Evolutionary conservation across 2,888 invertebrate species (phyloP), one percentile per base, ranked within the genome.

Genomic region (Scaptomyza reducta): DNA sequence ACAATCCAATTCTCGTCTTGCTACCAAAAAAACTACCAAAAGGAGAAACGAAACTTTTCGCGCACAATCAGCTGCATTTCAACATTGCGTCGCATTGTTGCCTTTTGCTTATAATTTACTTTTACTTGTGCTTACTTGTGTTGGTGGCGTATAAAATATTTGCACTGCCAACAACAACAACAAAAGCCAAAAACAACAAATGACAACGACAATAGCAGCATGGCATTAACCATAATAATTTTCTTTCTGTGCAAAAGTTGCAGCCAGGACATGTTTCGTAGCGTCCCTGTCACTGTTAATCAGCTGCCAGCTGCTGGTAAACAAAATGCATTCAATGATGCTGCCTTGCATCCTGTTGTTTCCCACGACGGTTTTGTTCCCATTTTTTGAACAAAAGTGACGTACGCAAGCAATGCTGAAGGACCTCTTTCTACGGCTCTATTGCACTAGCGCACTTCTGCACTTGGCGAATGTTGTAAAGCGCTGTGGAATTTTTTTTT

Each of bases 51-150:
- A 59, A 87, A 85, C 88, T 83, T 88, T 83, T 83, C 74, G 81
- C 84, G 88, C 82, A 83, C 82, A 83, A 88, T 83, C 82, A 83
- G 88, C 70, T 88, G 88, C 83, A 86, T 80, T 83, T 83, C 82
- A 83, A 80, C 88, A 74, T 80, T 80, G 80, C 79, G 75, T 72
- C 66, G 79, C 82, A 70, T 79, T 74, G 72, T 87, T 84, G 82
- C 69, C 86, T 83, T 74, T 86, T 77, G 83, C 88, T 87, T 87
- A 79, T 82, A 82, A 82, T 82, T 87, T 82, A 82, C 82, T 82
- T 83, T 87, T 87, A 68, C 88, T 82, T 87, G 88, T 79, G 88
- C 70, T 59, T 80, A 46, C 59, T 50, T 64, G 50, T 46, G 62
- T 69, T 61, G 72, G 63, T 75, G 70, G 75, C 70, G 87, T 80